A percentile compares a stretch with the other conserved stretches of the same genome.
These are phyloP conservation scores for Amitus sp. DNA, from an alignment of 2,888 invertebrate species.

Conservation along the genomic window DNA sequence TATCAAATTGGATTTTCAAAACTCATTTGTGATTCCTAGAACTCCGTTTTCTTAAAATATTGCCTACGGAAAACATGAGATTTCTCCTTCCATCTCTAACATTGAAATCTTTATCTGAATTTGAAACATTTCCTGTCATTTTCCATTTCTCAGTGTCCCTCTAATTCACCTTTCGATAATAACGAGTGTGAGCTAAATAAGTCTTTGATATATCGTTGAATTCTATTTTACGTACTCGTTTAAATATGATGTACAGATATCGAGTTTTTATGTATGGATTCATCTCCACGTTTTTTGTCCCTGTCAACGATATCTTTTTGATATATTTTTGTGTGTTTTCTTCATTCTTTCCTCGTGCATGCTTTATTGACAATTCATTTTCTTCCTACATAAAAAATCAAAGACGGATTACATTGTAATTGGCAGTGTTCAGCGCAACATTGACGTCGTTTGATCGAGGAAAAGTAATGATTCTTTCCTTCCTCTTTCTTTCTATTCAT, in stretches of 20 bases:
- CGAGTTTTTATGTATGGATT: background rate
- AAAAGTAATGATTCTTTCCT: background rate
- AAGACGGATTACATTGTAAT: constrained; percentile 29
- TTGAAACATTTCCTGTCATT: too few species aligned
- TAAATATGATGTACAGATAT: constrained; percentile 24
- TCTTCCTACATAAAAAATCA: constrained; percentile 24
- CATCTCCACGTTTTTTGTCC: constrained; percentile 7
- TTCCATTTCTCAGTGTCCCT: too few species aligned
- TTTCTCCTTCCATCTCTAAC: too few species aligned
- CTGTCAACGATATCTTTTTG: constrained; percentile 22
- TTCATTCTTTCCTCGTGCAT: constrained; percentile 17
- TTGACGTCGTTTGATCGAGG: constrained; percentile 24
- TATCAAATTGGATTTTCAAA: too few species aligned
- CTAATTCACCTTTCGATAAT: too few species aligned
- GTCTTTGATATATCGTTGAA: constrained; percentile 33
- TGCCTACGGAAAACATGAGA: too few species aligned
- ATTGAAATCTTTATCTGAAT: too few species aligned
- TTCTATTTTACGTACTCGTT: constrained; percentile 30
- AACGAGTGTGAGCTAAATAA: constrained; percentile 26
- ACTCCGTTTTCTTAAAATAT: too few species aligned
- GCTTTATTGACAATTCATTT: constrained; percentile 33
- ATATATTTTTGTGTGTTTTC: constrained; percentile 8
- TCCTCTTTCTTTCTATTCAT: background rate
- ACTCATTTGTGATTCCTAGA: too few species aligned
- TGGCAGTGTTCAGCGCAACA: constrained; percentile 37